These are phyloP conservation scores for Volucella inflata DNA, from an alignment of 2,888 invertebrate genomes.

Conservation along the genomic window DNA sequence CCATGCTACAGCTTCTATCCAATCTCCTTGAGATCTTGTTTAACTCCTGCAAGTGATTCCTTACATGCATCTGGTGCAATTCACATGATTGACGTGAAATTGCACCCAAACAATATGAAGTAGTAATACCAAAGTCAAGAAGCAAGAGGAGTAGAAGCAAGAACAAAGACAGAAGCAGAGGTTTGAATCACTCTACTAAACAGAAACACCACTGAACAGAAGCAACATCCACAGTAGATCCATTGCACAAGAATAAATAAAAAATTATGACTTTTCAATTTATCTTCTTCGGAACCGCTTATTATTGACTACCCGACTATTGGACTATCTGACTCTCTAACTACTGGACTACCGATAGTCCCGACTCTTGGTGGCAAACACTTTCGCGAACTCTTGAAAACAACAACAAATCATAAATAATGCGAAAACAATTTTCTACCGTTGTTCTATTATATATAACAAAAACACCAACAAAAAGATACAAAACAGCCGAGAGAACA, in stretches of 20 bases:
- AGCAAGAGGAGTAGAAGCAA: neutral
- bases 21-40: conserved; percentile 71
- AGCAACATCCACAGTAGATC: conserved; percentile 17
- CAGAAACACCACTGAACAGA: neutral
- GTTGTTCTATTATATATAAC: conserved; percentile 46
- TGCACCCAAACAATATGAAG: conserved; percentile 55
- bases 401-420: conserved; percentile 74
- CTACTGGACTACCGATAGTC: too few relatives aligned
- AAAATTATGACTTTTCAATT: conserved; percentile 74
- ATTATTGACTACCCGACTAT: conserved; percentile 7
- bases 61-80: conserved; percentile 26
- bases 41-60: conserved; percentile 53
- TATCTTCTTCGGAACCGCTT: conserved; percentile 49
- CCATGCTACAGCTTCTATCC: conserved; percentile 16
- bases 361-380: conserved; percentile 7
- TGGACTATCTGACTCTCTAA: too few relatives aligned
- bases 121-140: conserved; percentile 1
- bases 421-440: conserved; percentile 71
- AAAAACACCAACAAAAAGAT: neutral
- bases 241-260: conserved; percentile 58
- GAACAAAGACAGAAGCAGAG: too few relatives aligned
- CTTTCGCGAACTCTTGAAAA: conserved; percentile 34
- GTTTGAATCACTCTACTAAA: neutral
- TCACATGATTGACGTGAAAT: conserved; percentile 72
- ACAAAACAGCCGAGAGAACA: too few relatives aligned